Evolutionary conservation across 2,113 vertebrate species (phyloP), one percentile per base, ranked within the genome.

Genomic region (Mola mola): DNA sequence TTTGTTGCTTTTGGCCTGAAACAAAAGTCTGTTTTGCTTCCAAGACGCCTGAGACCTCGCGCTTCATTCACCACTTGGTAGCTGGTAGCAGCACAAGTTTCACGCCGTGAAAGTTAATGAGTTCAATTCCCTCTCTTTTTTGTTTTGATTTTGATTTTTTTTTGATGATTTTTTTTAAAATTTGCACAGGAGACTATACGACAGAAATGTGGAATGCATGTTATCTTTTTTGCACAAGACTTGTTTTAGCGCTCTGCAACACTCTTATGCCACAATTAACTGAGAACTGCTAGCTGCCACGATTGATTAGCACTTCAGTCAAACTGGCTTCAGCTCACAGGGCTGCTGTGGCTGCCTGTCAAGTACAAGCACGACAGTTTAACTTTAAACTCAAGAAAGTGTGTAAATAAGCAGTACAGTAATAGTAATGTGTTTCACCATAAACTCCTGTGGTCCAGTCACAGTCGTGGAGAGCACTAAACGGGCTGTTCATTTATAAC

Each of bases 1-100:
- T 80, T 51, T 80, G 67, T 81, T 81, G 59, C 68, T 72, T 70
- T 85, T 74, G 75, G 81, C 82, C 38, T 36, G 52, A 83, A 55
- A 69, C 11, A 16, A 68, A 55, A 37, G 36, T 72, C 66, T 79
- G 73, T 63, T 75, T 41, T 78, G 62, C 60, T 80, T 84, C 86
- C 81, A 76, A 57, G 63, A 73, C 31, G 53, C 36, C 59, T 21
- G 66, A 81, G 56, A 78, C 57, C 68, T 49, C 61, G 36, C 64
- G 78, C 70, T 81, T 77, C 20, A 29, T 56, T 66, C 55, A 42
- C 62, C 53, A 50, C 79, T 84, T 71, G 49, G 61, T 49, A 43
- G 44, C 67, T 69, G 50, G 43, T 38, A 65, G 66, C 71, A 74
- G 56, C 56, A 50, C 6, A 26, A 42, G 42, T 34, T 51, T 62